Conservation (phyloP, 2,113 vertebrate genomes). For the Stegastes partitus region DNA sequence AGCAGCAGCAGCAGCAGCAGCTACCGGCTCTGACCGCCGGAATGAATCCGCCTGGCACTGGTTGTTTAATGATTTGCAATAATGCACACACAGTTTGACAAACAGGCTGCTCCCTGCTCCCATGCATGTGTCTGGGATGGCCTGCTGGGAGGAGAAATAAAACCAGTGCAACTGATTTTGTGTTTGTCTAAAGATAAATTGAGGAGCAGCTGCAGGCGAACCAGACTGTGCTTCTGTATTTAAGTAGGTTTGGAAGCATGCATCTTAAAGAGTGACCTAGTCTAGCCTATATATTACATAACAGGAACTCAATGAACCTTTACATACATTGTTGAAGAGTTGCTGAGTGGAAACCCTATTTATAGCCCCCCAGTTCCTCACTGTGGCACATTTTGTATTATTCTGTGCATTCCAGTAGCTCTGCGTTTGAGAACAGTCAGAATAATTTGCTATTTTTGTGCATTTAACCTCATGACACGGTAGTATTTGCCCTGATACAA, state of each 20-base stretch:
- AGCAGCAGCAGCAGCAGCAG: neutral
- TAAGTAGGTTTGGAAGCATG: neutral
- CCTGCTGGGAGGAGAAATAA: neutral
- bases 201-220: neutral
- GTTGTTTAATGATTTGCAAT: neutral
- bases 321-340: conserved; percentile 49
- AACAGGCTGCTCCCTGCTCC: neutral
- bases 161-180: conserved; percentile 21
- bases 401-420: neutral
- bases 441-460: neutral
- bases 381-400: conserved; percentile 6
- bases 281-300: conserved; percentile 62
- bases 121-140: neutral
- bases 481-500: no score
- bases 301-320: conserved; percentile 70
- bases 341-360: conserved; percentile 45
- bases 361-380: conserved; percentile 8
- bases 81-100: neutral
- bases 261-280: conserved; percentile 25
- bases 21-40: neutral
- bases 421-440: no score
- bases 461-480: neutral
- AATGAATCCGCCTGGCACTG: neutral
- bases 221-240: neutral
- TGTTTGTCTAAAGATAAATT: neutral